Percentiles rank a stretch among this genome's conserved stretches.
phyloP scores from a whole-genome alignment of 2,113 vertebrate species.

The Callionymus lyra region DNA sequence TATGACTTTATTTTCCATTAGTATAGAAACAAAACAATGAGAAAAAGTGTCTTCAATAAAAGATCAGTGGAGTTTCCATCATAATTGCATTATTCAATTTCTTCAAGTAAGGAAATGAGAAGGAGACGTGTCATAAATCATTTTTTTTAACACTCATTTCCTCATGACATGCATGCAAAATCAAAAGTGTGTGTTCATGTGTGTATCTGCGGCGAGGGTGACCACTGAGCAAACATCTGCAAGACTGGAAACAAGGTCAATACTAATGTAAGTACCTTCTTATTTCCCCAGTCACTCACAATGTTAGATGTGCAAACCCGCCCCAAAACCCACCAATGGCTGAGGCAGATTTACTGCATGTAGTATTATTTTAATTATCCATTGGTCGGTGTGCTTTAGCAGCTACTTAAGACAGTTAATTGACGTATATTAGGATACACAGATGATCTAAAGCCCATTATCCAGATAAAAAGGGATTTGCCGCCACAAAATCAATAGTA shows the following conservation, averaged over 20 bases:
- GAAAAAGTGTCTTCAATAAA: conserved; percentile 18
- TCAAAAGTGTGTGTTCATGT: conserved; percentile 8
- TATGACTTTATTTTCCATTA: conserved; percentile 14
- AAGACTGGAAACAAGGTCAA: conserved; percentile 60
- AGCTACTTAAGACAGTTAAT: conserved; percentile 21
- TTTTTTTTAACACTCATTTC: too few species aligned
- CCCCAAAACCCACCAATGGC: conserved; percentile 63
- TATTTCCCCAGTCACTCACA: conserved; percentile 62
- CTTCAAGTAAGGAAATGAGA: not conserved
- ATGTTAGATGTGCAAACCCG: conserved; percentile 43
- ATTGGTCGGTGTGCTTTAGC: conserved; percentile 12
- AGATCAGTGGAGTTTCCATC: conserved; percentile 38
- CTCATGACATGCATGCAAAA: conserved; percentile 16
- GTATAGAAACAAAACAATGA: conserved; percentile 31
- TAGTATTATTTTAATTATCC: conserved; percentile 32
- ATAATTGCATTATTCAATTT: conserved; percentile 41
- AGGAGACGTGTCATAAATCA: too few species aligned
- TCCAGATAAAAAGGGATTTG: conserved; percentile 14
- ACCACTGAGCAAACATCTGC: conserved; percentile 55
- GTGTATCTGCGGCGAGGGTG: conserved; percentile 12
- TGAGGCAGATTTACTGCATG: conserved; percentile 24
- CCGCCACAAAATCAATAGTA: conserved; percentile 20
- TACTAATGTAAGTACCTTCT: conserved; percentile 61
- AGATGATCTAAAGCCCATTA: conserved; percentile 9
- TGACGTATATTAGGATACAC: conserved; percentile 12